Evolutionary conservation across 2,113 vertebrate species (phyloP).

Genomic region (Anoplopoma fimbria): DNA sequence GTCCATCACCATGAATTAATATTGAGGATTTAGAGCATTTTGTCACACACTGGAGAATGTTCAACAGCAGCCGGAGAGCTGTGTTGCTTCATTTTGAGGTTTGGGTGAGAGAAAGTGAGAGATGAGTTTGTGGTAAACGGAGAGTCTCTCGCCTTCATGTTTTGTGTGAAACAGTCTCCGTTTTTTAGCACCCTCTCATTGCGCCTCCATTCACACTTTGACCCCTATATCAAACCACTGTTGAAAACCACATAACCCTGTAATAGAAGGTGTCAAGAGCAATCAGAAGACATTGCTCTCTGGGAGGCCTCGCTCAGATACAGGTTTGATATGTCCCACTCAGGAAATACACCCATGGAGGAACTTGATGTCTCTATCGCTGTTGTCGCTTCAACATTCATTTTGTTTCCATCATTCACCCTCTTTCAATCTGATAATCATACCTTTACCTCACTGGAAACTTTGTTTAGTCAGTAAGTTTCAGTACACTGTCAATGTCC

Average conservation of each 20-base stretch:
- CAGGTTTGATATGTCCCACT: constrained; percentile 29
- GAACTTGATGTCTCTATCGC: constrained; percentile 30
- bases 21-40: constrained; percentile 42
- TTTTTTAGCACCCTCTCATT: constrained; percentile 64
- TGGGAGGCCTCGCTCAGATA: constrained; percentile 40
- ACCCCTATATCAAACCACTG: constrained; percentile 66
- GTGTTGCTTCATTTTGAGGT: constrained; percentile 39
- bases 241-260: constrained; percentile 65
- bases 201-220: constrained; percentile 68
- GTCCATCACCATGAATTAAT: constrained; percentile 56
- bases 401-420: constrained; percentile 1
- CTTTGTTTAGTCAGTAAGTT: constrained; percentile 1
- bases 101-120: constrained; percentile 38
- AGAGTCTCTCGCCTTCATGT: constrained; percentile 61
- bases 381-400: constrained; percentile 15
- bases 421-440: constrained; percentile 25
- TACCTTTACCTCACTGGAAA: constrained; percentile 7
- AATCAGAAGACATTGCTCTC: constrained; percentile 54
- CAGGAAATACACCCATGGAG: constrained; percentile 30
- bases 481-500: constrained; percentile 4
- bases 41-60: constrained; percentile 45
- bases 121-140: constrained; percentile 62
- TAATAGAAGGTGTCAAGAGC: constrained; percentile 66
- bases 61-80: constrained; percentile 40
- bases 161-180: constrained; percentile 66